These are phyloP conservation scores for Tupiocoris notatus DNA, from an alignment of 2,888 invertebrate species.

Conservation along the genomic window DNA sequence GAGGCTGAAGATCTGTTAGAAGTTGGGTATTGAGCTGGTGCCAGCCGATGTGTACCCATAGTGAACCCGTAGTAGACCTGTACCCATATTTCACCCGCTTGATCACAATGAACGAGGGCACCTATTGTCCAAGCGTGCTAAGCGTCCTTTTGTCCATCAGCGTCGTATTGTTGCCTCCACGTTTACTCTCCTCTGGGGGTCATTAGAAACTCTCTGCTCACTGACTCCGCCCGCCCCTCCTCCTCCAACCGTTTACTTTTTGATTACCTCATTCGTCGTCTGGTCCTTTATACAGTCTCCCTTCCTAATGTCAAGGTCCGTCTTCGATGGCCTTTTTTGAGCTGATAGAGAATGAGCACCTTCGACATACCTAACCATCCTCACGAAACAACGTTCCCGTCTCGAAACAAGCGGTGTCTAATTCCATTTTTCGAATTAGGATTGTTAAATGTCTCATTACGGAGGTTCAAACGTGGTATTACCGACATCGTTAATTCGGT, in stretches of 20 bases:
- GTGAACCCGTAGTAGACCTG: conserved; percentile 24
- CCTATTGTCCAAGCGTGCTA: conserved; percentile 30
- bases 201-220: conserved; percentile 33
- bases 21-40: too few species aligned
- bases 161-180: conserved; percentile 32
- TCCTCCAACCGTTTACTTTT: conserved; percentile 34
- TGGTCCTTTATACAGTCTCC: background rate
- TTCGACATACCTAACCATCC: background rate
- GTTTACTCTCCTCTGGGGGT: conserved; percentile 25
- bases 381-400: background rate
- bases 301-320: background rate
- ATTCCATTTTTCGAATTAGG: background rate
- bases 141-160: conserved; percentile 38
- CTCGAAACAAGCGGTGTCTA: background rate
- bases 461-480: too few species aligned
- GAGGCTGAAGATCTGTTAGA: too few species aligned
- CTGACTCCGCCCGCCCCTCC: background rate
- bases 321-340: background rate
- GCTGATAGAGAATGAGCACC: background rate
- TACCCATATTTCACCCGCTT: conserved; percentile 36
- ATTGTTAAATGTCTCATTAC: too few species aligned
- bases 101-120: conserved; percentile 29
- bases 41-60: background rate
- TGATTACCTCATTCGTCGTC: conserved; percentile 29
- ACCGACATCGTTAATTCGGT: too few species aligned